Percentiles rank a stretch among this genome's conserved stretches.
Conservation (phyloP, 2,797 vertebrate genomes). For the Picus viridis region DNA sequence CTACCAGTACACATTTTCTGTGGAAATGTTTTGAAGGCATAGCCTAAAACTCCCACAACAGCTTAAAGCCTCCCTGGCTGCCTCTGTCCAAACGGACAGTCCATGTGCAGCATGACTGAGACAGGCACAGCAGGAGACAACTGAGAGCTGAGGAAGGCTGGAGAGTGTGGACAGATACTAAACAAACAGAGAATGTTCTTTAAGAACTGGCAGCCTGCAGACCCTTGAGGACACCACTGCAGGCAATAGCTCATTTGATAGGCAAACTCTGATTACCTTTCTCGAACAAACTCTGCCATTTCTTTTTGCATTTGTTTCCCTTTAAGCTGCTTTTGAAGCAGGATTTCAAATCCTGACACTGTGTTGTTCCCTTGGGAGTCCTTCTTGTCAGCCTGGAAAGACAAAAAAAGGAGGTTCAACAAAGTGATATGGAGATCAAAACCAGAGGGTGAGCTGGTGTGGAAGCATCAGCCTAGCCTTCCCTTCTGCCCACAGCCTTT, state of each 20-base stretch:
- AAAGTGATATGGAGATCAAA: background rate
- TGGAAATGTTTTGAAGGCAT: too few species aligned
- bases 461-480: background rate
- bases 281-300: slow-evolving; percentile 96
- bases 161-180: background rate
- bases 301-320: slow-evolving; percentile 99
- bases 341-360: slow-evolving; percentile 92
- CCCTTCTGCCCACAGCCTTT: background rate
- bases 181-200: background rate
- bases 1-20: too few species aligned
- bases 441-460: background rate
- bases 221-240: background rate
- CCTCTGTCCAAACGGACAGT: background rate
- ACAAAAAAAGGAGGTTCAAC: slow-evolving; percentile 37
- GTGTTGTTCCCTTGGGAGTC: slow-evolving; percentile 91
- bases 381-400: slow-evolving; percentile 90
- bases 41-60: background rate
- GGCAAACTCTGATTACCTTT: slow-evolving; percentile 83
- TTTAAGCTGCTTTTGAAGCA: slow-evolving; percentile 97
- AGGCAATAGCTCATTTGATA: background rate
- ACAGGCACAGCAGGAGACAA: background rate
- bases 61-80: background rate
- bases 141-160: background rate
- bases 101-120: background rate
- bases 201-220: background rate